phyloP scores from a whole-genome alignment of 2,888 invertebrate species.

The Arrhopalites spinosus region DNA sequence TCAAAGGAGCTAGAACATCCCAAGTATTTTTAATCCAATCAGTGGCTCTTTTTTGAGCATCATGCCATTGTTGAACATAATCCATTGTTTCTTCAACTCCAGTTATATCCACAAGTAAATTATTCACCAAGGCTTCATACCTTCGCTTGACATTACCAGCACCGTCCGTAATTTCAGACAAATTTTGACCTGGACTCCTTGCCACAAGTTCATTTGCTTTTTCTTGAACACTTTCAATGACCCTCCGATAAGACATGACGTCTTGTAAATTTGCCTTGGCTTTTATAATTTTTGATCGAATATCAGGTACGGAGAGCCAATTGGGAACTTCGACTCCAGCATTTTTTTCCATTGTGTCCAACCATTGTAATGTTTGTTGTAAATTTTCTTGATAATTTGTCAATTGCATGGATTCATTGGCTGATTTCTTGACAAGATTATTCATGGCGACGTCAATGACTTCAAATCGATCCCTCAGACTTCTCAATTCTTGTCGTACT shows the following conservation, averaged over 20 bases:
- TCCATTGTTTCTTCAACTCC: constrained; percentile 78
- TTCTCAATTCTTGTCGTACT: constrained; percentile 81
- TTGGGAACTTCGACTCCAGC: constrained; percentile 73
- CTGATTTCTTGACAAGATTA: constrained; percentile 31
- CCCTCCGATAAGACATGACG: constrained; percentile 84
- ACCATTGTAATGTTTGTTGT: constrained; percentile 81
- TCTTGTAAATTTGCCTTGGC: constrained; percentile 85
- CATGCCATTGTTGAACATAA: constrained; percentile 83
- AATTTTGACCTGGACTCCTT: constrained; percentile 63
- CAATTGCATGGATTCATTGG: constrained; percentile 74
- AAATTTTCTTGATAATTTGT: constrained; percentile 84
- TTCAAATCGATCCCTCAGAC: constrained; percentile 69
- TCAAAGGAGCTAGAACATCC: constrained; percentile 81
- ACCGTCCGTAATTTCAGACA: constrained; percentile 70
- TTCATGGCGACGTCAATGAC: constrained; percentile 68
- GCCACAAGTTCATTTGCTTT: constrained; percentile 77
- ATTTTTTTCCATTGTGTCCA: constrained; percentile 81
- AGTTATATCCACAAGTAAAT: constrained; percentile 70
- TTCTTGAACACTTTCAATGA: constrained; percentile 87
- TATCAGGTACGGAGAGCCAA: constrained; percentile 81
- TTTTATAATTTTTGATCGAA: constrained; percentile 80
- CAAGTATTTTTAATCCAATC: constrained; percentile 89
- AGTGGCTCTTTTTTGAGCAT: constrained; percentile 82
- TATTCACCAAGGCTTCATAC: constrained; percentile 73
- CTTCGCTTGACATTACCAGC: constrained; percentile 75